Base-by-base conservation (phyloP, 2,113 vertebrate genomes). In the Alligator sinensis region DNA sequence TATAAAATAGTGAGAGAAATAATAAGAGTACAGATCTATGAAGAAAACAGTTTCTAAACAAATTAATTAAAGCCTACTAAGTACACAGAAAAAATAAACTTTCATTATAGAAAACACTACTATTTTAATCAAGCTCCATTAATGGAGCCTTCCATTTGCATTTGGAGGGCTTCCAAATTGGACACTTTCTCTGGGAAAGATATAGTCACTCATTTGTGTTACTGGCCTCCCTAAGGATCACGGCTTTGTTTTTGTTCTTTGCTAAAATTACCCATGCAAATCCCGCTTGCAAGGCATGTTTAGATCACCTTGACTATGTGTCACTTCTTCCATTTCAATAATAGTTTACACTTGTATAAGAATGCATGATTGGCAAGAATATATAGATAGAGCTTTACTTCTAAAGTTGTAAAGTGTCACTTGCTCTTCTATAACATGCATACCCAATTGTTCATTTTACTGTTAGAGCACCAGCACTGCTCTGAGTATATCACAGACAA, bases 241-340 rank as follows among this genome's bases (percentile, higher is more conserved):
- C 5, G 9, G 3, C 82, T 85, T 90, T 80, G 6, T 5, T 80
- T 58, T 60, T 91, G 10, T 27, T 83, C 9, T 77, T 86, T 70
- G 9, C 14, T 91, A 14, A 68, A 74, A 21, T 66, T 80, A 10
- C 15, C 72, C 24, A 1, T n/a, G 1, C 28, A 3, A 72, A 79
- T 90, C 72, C 38, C 21, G 2, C 1, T 5, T 63, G 11, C 11
- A 17, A 77, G 55, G 55, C 28, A 3, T 38, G 13, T 54, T 85
- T 27, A 0, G 80, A 10, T 89, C 21, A 15, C 62, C 78, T 90
- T 5, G 27, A 62, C 11, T 84, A 75, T 59, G 17, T 61, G 25
- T 12, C 3, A 9, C n/a, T n/a, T 94, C 95, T 92, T 9, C 63
- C 38, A n/a, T 18, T 79, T 63, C 38, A 93, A 63, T 25, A 22